Conservation (phyloP, 2,113 vertebrate genomes). For the Ondatra zibethicus region DNA sequence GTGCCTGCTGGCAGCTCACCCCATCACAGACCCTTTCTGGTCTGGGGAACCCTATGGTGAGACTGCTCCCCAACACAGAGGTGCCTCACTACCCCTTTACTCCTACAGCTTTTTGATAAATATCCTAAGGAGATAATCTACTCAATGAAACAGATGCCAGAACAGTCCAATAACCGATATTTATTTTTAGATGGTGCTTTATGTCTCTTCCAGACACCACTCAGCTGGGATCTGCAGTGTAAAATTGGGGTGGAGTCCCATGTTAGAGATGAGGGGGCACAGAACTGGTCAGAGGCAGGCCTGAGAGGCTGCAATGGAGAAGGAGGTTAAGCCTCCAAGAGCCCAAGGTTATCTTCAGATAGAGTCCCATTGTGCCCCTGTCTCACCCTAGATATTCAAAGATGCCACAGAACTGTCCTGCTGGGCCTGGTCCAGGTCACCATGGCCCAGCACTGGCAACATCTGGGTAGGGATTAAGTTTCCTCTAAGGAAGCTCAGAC, state of each 20-base stretch:
- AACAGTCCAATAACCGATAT: fast-evolving
- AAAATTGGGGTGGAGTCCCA: fast-evolving
- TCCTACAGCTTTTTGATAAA: fast-evolving
- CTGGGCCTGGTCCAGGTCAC: background rate
- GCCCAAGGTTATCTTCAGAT: fast-evolving
- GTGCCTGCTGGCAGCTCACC: fast-evolving
- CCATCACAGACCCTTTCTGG: background rate
- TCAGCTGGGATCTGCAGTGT: fast-evolving
- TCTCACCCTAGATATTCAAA: fast-evolving
- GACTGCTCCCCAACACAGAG: background rate
- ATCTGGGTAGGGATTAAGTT: too few relatives aligned
- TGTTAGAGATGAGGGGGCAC: background rate
- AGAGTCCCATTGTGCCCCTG: fast-evolving
- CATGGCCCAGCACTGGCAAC: fast-evolving
- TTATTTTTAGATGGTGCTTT: background rate
- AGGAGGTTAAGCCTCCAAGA: background rate
- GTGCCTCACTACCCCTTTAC: fast-evolving
- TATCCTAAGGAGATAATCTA: fast-evolving
- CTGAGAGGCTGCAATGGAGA: background rate
- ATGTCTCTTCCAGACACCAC: fast-evolving
- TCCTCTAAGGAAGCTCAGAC: background rate
- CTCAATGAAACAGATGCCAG: fast-evolving
- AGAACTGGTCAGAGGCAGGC: background rate
- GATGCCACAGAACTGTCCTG: too few relatives aligned
- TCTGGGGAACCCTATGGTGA: background rate